Conservation (phyloP, 2,113 vertebrate species). For the Balaeniceps rex region DNA sequence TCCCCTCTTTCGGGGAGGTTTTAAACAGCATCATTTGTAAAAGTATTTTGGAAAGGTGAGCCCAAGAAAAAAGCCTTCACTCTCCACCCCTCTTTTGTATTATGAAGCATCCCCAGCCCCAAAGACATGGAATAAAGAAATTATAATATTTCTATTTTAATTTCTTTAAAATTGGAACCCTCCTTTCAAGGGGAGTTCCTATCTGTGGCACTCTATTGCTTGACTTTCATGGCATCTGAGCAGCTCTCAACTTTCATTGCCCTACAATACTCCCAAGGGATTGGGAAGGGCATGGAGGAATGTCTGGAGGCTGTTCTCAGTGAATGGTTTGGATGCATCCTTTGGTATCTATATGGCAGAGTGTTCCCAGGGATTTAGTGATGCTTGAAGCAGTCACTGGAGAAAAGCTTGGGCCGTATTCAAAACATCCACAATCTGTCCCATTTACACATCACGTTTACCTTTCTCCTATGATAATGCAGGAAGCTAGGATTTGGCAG, state of each 20-base stretch:
- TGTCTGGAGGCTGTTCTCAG: neutral
- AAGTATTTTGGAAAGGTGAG: neutral
- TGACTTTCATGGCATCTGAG: neutral
- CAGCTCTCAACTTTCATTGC: neutral
- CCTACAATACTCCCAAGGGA: neutral
- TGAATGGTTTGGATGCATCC: neutral
- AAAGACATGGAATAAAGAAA: neutral
- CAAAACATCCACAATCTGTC: neutral
- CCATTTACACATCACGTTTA: neutral
- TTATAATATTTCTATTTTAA: neutral
- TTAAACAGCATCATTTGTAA: neutral
- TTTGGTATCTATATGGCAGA: neutral
- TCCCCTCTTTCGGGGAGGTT: neutral
- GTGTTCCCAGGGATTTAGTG: neutral
- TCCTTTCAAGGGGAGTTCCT: neutral
- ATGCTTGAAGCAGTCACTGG: neutral
- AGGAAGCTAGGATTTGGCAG: neutral
- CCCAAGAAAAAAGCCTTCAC: neutral
- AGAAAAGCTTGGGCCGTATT: neutral
- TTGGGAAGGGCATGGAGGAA: neutral
- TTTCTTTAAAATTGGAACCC: neutral
- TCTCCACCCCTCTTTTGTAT: neutral
- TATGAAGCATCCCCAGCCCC: neutral
- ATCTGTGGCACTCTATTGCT: neutral
- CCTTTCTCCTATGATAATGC: neutral